Evolutionary conservation across 2,888 invertebrate species (phyloP).

Genomic region (Pterostichus niger): DNA sequence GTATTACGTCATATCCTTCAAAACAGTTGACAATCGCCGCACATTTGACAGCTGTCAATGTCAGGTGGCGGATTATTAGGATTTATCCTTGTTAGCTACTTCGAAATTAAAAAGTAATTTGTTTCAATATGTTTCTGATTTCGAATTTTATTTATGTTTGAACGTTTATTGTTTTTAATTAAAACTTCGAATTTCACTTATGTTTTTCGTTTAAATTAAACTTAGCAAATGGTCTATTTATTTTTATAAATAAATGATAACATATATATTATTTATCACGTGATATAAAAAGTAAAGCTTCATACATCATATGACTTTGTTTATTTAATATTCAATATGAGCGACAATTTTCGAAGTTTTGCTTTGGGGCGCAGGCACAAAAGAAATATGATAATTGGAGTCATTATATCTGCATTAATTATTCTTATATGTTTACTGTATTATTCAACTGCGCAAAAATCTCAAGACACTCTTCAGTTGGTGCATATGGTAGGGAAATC

Average conservation of each 20-base stretch:
- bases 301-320: background rate
- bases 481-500: constrained; percentile 45
- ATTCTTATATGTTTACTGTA: constrained; percentile 30
- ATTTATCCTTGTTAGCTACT: background rate
- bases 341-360: constrained; percentile 30
- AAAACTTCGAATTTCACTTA: background rate
- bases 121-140: constrained; percentile 11
- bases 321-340: constrained; percentile 40
- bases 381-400: constrained; percentile 34
- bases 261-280: constrained; percentile 12
- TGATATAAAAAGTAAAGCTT: constrained; percentile 26
- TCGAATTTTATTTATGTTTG: background rate
- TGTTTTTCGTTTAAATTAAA: background rate
- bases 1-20: background rate
- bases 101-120: background rate
- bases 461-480: constrained; percentile 30
- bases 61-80: background rate
- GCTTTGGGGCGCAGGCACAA: constrained; percentile 13
- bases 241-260: constrained; percentile 20
- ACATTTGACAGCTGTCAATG: constrained; percentile 15
- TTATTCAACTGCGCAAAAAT: constrained; percentile 38
- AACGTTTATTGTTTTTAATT: background rate
- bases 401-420: constrained; percentile 8
- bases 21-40: background rate
- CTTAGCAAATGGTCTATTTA: background rate